phyloP scores from a whole-genome alignment of 2,113 vertebrate species.

The Actenoides hombroni region DNA sequence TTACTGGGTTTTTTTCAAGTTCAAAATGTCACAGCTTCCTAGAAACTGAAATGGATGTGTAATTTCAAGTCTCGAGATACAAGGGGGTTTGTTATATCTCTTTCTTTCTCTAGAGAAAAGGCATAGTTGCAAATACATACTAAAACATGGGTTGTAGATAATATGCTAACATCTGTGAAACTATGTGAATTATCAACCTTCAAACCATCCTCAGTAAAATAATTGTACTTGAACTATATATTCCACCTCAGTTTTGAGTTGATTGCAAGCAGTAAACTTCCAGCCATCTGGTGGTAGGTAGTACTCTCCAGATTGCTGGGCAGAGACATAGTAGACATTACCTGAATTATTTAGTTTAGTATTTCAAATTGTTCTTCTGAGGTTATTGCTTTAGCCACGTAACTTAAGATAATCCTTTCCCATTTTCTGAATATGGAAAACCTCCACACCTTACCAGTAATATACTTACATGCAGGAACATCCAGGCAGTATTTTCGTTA shows the following conservation, averaged over 20 bases:
- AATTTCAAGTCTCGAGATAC: neutral
- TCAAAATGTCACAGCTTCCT: neutral
- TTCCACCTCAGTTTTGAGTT: neutral
- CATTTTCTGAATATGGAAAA: neutral
- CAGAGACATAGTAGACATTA: neutral
- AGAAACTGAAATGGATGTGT: neutral
- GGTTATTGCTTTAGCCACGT: neutral
- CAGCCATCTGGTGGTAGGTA: neutral
- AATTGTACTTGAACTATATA: neutral
- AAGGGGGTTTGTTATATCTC: neutral
- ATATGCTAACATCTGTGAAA: neutral
- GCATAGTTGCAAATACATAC: neutral
- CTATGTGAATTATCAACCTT: neutral
- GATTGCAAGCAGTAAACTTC: neutral
- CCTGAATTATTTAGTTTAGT: neutral
- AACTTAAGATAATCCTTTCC: neutral
- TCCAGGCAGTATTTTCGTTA: neutral
- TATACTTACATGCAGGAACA: neutral
- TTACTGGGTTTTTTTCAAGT: neutral
- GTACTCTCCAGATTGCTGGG: neutral
- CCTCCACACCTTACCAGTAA: neutral
- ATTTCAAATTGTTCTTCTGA: neutral
- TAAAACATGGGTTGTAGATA: neutral
- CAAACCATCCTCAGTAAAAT: neutral
- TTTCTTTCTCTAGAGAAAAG: neutral